Conservation (phyloP, 2,888 invertebrate genomes). For the Ferdinandea cuprea region DNA sequence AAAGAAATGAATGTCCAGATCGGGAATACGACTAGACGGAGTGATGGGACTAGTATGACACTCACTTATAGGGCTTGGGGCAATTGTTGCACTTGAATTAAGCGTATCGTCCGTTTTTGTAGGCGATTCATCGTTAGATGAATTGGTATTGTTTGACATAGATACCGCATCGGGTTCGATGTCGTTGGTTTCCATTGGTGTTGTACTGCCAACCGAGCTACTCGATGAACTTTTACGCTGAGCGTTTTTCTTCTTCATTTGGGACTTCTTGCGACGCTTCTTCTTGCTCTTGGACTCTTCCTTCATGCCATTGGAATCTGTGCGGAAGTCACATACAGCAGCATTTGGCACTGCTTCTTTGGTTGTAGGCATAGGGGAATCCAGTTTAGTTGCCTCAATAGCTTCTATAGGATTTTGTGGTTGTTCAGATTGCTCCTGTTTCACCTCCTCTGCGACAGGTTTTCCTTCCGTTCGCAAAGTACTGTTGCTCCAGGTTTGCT, state of each 20-base stretch:
- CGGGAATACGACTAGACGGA: slow-evolving; percentile 82
- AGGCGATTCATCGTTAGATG: slow-evolving; percentile 80
- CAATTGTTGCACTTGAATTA: too few species aligned
- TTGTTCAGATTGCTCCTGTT: slow-evolving; percentile 36
- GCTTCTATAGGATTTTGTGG: slow-evolving; percentile 12
- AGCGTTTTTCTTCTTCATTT: slow-evolving; percentile 91
- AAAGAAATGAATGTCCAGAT: slow-evolving; percentile 93
- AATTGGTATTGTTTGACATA: slow-evolving; percentile 79
- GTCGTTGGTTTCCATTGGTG: slow-evolving; percentile 76
- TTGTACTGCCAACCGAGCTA: slow-evolving; percentile 81
- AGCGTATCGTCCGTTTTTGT: slow-evolving; percentile 79
- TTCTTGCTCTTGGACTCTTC: slow-evolving; percentile 85
- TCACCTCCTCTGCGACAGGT: slow-evolving; percentile 11
- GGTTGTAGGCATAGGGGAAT: slow-evolving; percentile 31
- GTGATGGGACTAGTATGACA: slow-evolving; percentile 79
- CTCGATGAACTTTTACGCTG: slow-evolving; percentile 87
- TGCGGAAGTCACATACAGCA: slow-evolving; percentile 28
- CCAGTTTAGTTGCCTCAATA: slow-evolving; percentile 31
- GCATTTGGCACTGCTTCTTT: slow-evolving; percentile 47
- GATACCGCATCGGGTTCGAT: slow-evolving; percentile 78
- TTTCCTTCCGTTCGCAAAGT: slow-evolving; percentile 76
- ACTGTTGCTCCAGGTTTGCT: slow-evolving; percentile 76
- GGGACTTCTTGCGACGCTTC: slow-evolving; percentile 90
- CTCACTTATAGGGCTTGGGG: slow-evolving; percentile 77
- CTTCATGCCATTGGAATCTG: slow-evolving; percentile 82